Percentiles rank a stretch among this genome's conserved stretches.
Conservation (phyloP, 1,140 invertebrate species). For the Anthonomus grandis region DNA sequence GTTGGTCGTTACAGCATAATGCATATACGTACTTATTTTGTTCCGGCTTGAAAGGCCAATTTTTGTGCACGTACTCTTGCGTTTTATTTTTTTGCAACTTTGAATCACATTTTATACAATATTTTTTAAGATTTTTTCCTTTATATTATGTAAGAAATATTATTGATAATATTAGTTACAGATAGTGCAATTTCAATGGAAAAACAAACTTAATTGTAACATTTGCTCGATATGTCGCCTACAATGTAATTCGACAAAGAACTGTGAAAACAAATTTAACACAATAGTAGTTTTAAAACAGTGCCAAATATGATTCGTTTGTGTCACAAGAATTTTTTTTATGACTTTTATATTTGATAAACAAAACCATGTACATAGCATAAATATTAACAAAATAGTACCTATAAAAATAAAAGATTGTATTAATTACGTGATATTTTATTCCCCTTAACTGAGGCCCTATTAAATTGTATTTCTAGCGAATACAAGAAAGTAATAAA, state of each 20-base stretch:
- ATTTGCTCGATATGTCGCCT: too few relatives aligned
- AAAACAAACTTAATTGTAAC: conserved; percentile 30
- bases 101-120: conserved; percentile 8
- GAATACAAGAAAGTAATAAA: neutral
- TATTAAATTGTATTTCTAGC: neutral
- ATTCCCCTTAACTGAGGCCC: neutral
- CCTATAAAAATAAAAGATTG: conserved; percentile 39
- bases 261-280: too few relatives aligned
- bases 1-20: too few relatives aligned
- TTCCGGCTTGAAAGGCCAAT: too few relatives aligned
- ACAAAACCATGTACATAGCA: conserved; percentile 34
- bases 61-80: conserved; percentile 26
- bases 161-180: conserved; percentile 22
- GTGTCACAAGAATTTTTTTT: conserved; percentile 29
- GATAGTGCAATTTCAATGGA: conserved; percentile 31
- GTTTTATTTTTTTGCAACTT: conserved; percentile 31
- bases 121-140: conserved; percentile 14
- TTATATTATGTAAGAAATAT: conserved; percentile 7
- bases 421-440: conserved; percentile 36
- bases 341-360: conserved; percentile 28
- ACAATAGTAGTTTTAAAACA: too few relatives aligned
- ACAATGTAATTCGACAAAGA: too few relatives aligned
- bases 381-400: conserved; percentile 33
- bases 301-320: conserved; percentile 26
- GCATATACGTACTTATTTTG: conserved; percentile 27